These are phyloP conservation scores for Acrocephalus arundinaceus DNA, from an alignment of 2,113 vertebrate species.

Conservation along the genomic window DNA sequence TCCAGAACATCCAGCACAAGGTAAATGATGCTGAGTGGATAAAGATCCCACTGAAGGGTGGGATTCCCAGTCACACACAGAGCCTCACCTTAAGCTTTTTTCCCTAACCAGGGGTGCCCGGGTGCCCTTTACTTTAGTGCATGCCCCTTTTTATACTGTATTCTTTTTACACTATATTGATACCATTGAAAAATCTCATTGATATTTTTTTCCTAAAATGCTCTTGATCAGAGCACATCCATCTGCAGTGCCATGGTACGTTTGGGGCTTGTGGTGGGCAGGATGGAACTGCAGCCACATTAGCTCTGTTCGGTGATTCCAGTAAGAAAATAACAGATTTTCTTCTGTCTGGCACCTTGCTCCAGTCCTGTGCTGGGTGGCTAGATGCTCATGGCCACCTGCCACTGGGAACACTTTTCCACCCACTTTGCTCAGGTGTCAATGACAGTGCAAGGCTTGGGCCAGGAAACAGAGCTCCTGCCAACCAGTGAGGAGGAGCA, in stretches of 20 bases:
- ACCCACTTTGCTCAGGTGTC: neutral
- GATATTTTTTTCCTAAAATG: neutral
- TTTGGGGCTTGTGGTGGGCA: rapidly evolving
- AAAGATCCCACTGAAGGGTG: neutral
- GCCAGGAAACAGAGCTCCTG: neutral
- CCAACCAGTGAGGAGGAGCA: neutral
- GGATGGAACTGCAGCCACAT: neutral
- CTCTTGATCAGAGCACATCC: neutral
- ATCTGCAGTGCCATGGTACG: neutral
- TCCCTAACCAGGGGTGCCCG: neutral
- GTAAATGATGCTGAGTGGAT: constrained; percentile 36
- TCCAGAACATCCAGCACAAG: constrained; percentile 64
- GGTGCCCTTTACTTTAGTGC: neutral
- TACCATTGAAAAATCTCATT: neutral
- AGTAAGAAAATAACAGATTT: rapidly evolving
- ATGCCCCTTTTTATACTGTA: neutral
- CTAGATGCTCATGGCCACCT: rapidly evolving
- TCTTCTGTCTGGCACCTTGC: neutral
- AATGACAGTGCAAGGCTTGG: neutral
- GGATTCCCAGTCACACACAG: neutral
- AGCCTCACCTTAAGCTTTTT: neutral
- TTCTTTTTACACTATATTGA: neutral
- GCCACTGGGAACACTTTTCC: neutral
- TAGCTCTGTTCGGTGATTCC: rapidly evolving
- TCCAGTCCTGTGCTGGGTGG: rapidly evolving